Conservation (phyloP, 2,113 vertebrate genomes). For the Limanda limanda region DNA sequence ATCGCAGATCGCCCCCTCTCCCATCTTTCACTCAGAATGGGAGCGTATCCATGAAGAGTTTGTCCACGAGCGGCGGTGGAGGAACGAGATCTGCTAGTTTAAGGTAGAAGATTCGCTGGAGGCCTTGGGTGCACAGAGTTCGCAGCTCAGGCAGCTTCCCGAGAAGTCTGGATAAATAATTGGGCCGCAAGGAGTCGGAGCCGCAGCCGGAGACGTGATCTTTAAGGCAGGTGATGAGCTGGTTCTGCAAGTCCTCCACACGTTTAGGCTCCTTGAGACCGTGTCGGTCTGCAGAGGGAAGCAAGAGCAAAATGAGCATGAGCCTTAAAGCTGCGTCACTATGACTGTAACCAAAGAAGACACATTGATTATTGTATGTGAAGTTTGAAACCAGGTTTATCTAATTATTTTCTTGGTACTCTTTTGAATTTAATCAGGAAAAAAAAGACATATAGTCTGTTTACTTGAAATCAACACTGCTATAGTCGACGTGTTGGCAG, state of each 20-base stretch:
- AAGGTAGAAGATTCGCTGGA: conserved; percentile 97
- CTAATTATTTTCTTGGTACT: too few relatives aligned
- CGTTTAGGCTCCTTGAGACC: conserved; percentile 91
- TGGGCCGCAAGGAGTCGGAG: conserved; percentile 81
- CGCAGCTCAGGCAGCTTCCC: conserved; percentile 94
- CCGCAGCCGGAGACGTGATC: conserved; percentile 86
- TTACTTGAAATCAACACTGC: not conserved
- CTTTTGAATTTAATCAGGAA: not conserved
- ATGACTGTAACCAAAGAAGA: conserved; percentile 2
- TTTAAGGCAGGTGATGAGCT: conserved; percentile 92
- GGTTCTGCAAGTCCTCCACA: conserved; percentile 94
- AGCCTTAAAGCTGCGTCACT: not conserved
- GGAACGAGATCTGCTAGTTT: conserved; percentile 94
- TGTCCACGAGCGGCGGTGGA: conserved; percentile 92
- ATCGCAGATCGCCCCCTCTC: not conserved
- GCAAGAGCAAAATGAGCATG: not conserved
- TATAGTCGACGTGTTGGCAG: not conserved
- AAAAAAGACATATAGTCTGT: too few relatives aligned
- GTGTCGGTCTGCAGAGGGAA: conserved; percentile 85
- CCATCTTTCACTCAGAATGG: conserved; percentile 86
- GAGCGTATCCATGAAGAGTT: conserved; percentile 95
- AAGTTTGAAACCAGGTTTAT: not conserved
- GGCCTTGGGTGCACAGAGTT: conserved; percentile 93
- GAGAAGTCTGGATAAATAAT: conserved; percentile 90
- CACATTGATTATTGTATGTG: not conserved